A percentile compares a stretch with the other conserved stretches of the same genome.
phyloP scores from a whole-genome alignment of 1,140 invertebrate genomes.

The Eupeodes corollae region DNA sequence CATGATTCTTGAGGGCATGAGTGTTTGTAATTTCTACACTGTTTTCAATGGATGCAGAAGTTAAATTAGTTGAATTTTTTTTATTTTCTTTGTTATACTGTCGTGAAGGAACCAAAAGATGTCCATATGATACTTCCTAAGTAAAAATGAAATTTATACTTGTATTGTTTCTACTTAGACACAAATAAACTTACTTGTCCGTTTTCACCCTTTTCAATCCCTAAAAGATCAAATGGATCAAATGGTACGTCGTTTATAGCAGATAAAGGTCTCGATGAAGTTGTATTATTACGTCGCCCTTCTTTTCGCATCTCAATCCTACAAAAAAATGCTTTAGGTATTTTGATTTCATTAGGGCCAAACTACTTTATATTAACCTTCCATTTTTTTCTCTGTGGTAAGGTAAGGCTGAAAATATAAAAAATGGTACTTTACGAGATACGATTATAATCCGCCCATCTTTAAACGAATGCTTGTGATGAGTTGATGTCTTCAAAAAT shows the following conservation, averaged over 20 bases:
- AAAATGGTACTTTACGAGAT: constrained; percentile 61
- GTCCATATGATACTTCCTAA: constrained; percentile 72
- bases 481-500: constrained; percentile 34
- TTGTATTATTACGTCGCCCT: constrained; percentile 64
- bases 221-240: constrained; percentile 75
- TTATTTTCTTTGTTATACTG: constrained; percentile 40
- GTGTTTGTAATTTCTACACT: constrained; percentile 35
- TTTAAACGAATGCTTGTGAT: constrained; percentile 27
- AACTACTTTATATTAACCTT: constrained; percentile 41
- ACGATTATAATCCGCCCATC: constrained; percentile 66
- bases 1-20: constrained; percentile 33
- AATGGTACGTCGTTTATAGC: constrained; percentile 68
- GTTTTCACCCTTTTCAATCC: constrained; percentile 69
- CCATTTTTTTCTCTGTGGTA: constrained; percentile 58
- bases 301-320: constrained; percentile 65
- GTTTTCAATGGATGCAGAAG: constrained; percentile 22
- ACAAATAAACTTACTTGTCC: constrained; percentile 50
- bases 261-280: constrained; percentile 69
- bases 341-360: neutral
- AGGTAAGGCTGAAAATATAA: constrained; percentile 72
- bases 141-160: constrained; percentile 9
- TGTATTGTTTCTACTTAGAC: neutral
- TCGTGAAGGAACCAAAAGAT: constrained; percentile 65
- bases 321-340: constrained; percentile 9
- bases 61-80: constrained; percentile 17